A percentile compares a stretch with the other conserved stretches of the same genome.
Evolutionary conservation across 2,113 vertebrate species (phyloP).

Genomic region (Cryptomyrus ogoouensis): DNA sequence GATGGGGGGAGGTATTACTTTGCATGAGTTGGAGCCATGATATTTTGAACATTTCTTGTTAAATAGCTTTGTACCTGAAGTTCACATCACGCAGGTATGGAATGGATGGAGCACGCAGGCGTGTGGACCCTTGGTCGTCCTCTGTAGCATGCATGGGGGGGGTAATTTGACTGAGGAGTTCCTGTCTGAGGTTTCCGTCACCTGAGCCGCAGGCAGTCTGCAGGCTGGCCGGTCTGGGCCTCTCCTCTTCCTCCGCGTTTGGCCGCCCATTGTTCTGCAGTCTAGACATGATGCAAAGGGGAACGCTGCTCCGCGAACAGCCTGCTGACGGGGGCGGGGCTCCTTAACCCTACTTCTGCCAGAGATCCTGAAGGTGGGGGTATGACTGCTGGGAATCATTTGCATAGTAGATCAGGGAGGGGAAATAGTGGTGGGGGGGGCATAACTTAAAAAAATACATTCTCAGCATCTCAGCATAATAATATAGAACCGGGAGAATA

Average conservation of each 20-base stretch:
- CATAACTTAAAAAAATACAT: background rate
- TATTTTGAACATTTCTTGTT: background rate
- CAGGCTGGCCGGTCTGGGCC: background rate
- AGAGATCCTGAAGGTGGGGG: background rate
- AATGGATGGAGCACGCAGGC: background rate
- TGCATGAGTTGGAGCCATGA: background rate
- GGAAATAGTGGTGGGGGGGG: background rate
- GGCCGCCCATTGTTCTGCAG: slow-evolving; percentile 71
- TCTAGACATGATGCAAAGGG: slow-evolving; percentile 68
- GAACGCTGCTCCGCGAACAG: background rate
- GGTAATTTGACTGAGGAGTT: background rate
- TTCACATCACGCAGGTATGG: background rate
- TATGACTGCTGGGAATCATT: background rate
- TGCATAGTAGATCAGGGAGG: background rate
- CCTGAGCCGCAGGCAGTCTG: slow-evolving; percentile 3
- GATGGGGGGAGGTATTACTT: background rate
- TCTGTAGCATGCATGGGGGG: no score
- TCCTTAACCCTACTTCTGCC: slow-evolving; percentile 18
- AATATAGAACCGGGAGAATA: background rate
- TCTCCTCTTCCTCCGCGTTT: background rate
- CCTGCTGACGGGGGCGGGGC: background rate
- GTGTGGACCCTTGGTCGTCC: background rate
- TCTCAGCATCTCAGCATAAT: background rate
- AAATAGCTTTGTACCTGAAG: background rate
- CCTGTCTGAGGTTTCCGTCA: slow-evolving; percentile 13